These are phyloP conservation scores for Onychomys torridus DNA, from an alignment of 2,797 vertebrate species.

Conservation along the genomic window DNA sequence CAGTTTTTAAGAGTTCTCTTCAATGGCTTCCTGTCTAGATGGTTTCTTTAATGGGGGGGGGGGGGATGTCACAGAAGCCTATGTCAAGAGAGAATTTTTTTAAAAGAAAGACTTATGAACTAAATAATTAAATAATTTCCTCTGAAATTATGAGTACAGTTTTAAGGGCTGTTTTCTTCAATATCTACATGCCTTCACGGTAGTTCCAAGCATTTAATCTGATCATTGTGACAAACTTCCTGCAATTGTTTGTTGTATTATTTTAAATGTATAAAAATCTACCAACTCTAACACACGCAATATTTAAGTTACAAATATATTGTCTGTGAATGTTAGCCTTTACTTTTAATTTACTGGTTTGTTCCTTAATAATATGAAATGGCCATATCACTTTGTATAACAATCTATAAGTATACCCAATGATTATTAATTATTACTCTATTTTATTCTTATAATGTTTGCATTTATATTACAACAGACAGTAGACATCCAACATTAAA, in stretches of 20 bases:
- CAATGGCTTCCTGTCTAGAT: too few relatives aligned
- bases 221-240: background rate
- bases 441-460: constrained; percentile 17
- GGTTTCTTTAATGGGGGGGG: too few relatives aligned
- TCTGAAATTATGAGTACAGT: background rate
- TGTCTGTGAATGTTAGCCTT: background rate
- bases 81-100: too few relatives aligned
- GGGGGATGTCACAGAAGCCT: too few relatives aligned
- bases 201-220: background rate
- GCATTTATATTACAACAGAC: background rate
- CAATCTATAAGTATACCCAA: background rate
- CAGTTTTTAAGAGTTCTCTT: too few relatives aligned
- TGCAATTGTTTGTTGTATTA: background rate
- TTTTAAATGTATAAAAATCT: background rate
- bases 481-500: background rate
- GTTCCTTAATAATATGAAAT: constrained; percentile 44
- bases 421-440: constrained; percentile 11
- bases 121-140: constrained; percentile 28
- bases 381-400: background rate
- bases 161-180: constrained; percentile 12
- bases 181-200: background rate
- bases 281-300: background rate
- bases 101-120: background rate
- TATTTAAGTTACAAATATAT: constrained; percentile 1
- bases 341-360: constrained; percentile 2